Percentiles rank a stretch among this genome's conserved stretches.
Conservation (phyloP, 2,888 invertebrate genomes). For the Spisula subtruncata region DNA sequence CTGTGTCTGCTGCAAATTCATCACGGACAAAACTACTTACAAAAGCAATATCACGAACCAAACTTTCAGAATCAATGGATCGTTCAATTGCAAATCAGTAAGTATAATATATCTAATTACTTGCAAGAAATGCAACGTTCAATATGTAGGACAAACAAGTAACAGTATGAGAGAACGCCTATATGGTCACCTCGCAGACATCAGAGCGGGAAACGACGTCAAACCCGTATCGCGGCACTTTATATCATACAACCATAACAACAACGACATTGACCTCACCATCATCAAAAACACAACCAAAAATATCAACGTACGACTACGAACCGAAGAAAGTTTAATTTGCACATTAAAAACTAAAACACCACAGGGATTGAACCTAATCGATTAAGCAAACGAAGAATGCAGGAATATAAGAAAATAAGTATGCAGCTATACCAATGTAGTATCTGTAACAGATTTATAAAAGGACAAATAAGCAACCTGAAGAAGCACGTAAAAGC, state of each 20-base stretch:
- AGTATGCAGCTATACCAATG: background rate
- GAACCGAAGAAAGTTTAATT: slow-evolving; percentile 15
- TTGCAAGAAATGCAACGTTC: slow-evolving; percentile 38
- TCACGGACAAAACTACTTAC: background rate
- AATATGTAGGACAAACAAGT: slow-evolving; percentile 46
- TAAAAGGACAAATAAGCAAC: background rate
- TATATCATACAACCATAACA: background rate
- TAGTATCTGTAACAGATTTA: background rate
- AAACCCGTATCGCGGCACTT: background rate
- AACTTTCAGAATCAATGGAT: background rate
- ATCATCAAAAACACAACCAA: background rate
- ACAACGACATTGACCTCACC: background rate
- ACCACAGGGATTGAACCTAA: background rate
- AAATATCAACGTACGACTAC: slow-evolving; percentile 8
- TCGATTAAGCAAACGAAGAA: background rate
- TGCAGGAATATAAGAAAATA: slow-evolving; percentile 1
- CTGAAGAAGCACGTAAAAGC: background rate
- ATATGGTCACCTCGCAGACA: slow-evolving; percentile 28
- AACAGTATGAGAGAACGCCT: slow-evolving; percentile 35
- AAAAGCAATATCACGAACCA: background rate
- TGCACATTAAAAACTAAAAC: slow-evolving; percentile 2
- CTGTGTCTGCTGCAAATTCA: background rate
- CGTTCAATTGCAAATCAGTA: background rate
- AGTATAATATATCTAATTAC: background rate
- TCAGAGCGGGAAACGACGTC: slow-evolving; percentile 14